A percentile compares a stretch with the other conserved stretches of the same genome.
These are phyloP conservation scores for Operophtera brumata DNA, from an alignment of 2,888 invertebrate genomes.

Conservation along the genomic window DNA sequence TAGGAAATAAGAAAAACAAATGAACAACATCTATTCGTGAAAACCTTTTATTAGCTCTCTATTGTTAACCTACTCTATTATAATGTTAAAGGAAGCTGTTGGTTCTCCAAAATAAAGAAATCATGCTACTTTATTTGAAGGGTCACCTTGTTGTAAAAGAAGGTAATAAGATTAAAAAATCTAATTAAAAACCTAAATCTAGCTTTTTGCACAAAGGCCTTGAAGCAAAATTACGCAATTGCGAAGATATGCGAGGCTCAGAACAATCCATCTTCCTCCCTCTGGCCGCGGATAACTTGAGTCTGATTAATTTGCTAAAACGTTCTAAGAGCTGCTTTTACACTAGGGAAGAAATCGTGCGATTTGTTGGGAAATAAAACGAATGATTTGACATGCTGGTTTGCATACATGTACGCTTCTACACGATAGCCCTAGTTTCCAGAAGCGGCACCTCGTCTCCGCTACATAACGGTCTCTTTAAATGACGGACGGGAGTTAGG, in stretches of 20 bases:
- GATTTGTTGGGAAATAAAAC: not conserved
- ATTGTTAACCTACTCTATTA: no score
- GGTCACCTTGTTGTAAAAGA: not conserved
- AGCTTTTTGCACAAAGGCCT: not conserved
- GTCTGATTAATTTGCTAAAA: slow-evolving; percentile 29
- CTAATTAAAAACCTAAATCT: not conserved
- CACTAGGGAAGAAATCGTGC: not conserved
- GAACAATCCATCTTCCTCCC: slow-evolving; percentile 22
- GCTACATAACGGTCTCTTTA: no score
- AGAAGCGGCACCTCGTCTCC: no score
- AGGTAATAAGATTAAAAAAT: not conserved
- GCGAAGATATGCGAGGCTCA: slow-evolving; percentile 12
- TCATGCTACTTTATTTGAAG: no score
- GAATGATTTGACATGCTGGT: not conserved
- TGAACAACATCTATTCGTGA: no score
- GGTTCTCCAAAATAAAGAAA: no score
- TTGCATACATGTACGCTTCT: not conserved
- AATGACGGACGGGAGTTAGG: no score
- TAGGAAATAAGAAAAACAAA: no score
- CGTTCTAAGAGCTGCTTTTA: slow-evolving; percentile 8
- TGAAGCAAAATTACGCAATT: slow-evolving; percentile 10
- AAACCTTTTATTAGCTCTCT: no score
- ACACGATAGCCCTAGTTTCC: no score
- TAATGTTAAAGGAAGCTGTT: no score
- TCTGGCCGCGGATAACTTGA: slow-evolving; percentile 17